These are phyloP conservation scores for Isurus oxyrinchus DNA, from an alignment of 2,113 vertebrate species.

Conservation along the genomic window DNA sequence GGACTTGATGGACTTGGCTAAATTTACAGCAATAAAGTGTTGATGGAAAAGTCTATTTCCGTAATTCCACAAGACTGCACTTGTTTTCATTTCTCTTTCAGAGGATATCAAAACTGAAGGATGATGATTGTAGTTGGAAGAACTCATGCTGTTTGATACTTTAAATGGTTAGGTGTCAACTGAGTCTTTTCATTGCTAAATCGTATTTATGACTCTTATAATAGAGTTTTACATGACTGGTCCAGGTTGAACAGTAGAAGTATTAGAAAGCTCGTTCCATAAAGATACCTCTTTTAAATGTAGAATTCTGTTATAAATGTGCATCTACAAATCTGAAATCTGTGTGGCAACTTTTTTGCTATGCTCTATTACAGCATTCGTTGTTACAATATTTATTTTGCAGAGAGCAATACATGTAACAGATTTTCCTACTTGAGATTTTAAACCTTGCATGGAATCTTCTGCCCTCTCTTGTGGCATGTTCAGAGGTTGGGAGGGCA, in stretches of 20 bases:
- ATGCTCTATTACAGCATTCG: not conserved
- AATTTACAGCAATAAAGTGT: not conserved
- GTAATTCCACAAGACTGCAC: not conserved
- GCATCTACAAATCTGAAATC: not conserved
- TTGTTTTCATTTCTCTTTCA: not conserved
- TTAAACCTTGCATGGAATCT: not conserved
- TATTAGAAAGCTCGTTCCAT: not conserved
- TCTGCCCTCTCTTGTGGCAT: too few relatives aligned
- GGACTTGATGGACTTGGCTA: not conserved
- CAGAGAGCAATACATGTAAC: not conserved
- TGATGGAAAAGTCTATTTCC: not conserved
- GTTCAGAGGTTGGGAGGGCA: too few relatives aligned
- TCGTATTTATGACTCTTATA: not conserved
- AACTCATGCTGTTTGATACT: not conserved
- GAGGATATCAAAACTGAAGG: not conserved
- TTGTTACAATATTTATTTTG: not conserved
- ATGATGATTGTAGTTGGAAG: not conserved
- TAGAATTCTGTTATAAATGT: not conserved
- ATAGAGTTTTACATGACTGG: not conserved
- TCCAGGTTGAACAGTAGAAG: not conserved
- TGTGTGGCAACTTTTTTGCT: not conserved
- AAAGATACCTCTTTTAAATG: not conserved
- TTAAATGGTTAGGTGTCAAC: not conserved
- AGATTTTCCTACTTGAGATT: not conserved
- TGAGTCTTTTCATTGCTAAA: not conserved